Base-by-base conservation (phyloP, 2,888 invertebrate genomes). In the Lasioglossum leucozonium region DNA sequence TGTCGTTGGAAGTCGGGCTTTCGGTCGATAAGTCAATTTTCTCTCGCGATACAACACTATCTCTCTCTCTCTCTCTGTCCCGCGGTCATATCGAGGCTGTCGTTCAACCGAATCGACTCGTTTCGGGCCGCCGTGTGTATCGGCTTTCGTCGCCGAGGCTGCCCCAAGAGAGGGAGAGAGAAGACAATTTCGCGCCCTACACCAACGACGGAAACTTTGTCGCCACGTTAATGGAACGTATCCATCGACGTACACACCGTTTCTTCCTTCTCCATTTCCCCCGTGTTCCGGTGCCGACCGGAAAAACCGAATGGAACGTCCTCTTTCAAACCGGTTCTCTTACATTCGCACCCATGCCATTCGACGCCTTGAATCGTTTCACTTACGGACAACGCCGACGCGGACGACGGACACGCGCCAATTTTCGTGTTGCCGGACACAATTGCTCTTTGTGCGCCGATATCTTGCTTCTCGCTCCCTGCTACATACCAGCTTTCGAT, bases 11-110 rank as follows among this genome's bases (percentile, higher is more conserved):
- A 80, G 75, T 78, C 79, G 34, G 37, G 42, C 44, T 58, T 55
- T 55, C 69, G 81, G 77, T 86, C 90, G 88, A 89, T 90, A 90
- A 90, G 86, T 89, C 86, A 89, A 89, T 90, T 88, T 90, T 86
- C 86, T 89, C 82, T 26, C 69, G 62, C 89, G 90, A 88, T 82
- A 86, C 87, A 79, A 72, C 65, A 72, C 77, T 76, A 76, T 71
- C 77, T 72, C 86, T 78, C 73, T 40, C 37, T 67, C 67, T 72
- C 83, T 83, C 81, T 87, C 84, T 55, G 51, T 72, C 85, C 34
- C 18, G 79, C 73, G 79, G 79, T 73, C 69, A 51, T 74, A 79
- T 83, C 84, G 82, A 72, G 82, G 73, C 69, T 67, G 79, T 72
- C 79, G 79, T 72, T 84, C 72, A 62, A 85, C 74, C 82, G 77